Percentiles rank a stretch among this genome's conserved stretches.
phyloP scores from a whole-genome alignment of 1,140 invertebrate genomes.

The Apis dorsata region DNA sequence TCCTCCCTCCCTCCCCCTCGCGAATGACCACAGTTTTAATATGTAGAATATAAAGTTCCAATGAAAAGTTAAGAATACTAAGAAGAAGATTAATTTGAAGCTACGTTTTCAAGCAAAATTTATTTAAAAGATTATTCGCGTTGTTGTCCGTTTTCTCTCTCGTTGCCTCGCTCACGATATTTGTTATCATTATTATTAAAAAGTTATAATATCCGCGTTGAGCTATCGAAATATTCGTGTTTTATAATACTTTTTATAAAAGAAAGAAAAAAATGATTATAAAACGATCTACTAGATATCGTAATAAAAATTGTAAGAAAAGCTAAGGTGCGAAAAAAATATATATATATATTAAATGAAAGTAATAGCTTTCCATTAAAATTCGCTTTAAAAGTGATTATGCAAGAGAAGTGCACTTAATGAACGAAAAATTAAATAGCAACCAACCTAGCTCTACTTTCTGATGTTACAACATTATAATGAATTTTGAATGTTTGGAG shows the following conservation, averaged over 20 bases:
- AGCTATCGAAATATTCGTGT: no score
- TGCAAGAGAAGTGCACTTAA: neutral
- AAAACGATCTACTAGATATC: no score
- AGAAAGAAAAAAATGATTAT: no score
- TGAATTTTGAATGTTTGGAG: neutral
- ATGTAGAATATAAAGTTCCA: neutral
- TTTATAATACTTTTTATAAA: no score
- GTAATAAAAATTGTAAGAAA: neutral
- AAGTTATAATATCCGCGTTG: no score
- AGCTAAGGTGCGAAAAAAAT: neutral
- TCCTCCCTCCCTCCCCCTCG: no score
- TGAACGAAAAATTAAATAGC: neutral
- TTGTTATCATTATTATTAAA: no score
- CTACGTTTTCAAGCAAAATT: neutral
- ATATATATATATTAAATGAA: no score
- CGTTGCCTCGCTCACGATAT: no score
- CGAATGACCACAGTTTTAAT: constrained; percentile 1
- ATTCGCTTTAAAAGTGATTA: neutral
- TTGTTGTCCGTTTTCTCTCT: no score
- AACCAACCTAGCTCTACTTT: neutral
- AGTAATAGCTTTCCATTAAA: neutral
- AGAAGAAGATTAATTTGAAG: constrained; percentile 19
- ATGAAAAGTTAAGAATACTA: neutral
- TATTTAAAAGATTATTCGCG: neutral
- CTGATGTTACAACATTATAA: no score